A percentile compares a stretch with the other conserved stretches of the same genome.
phyloP scores from a whole-genome alignment of 1,140 invertebrate species.

The Brachionus paranguensis region DNA sequence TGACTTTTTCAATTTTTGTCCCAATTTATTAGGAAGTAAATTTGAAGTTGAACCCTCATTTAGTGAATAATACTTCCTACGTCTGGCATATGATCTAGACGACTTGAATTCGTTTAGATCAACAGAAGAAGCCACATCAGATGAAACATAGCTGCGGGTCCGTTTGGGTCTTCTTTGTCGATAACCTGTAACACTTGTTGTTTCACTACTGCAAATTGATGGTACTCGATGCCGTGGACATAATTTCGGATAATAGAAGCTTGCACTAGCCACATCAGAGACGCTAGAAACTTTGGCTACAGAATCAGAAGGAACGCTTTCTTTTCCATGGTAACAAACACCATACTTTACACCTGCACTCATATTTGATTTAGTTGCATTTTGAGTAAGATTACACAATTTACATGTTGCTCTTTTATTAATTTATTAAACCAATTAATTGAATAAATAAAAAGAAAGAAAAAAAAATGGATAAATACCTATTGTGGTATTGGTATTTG shows the following conservation, averaged over 20 bases:
- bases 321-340: background rate
- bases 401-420: background rate
- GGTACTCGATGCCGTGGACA: conserved; percentile 34
- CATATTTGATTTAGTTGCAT: background rate
- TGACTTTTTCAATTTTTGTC: background rate
- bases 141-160: conserved; percentile 17
- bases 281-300: background rate
- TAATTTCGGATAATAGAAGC: conserved; percentile 12
- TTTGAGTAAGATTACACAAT: background rate
- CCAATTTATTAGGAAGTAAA: background rate
- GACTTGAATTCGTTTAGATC: conserved; percentile 26
- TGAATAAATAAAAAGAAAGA: background rate
- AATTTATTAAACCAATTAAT: background rate
- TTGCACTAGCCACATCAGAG: background rate
- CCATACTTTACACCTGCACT: background rate
- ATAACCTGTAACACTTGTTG: background rate
- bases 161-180: background rate
- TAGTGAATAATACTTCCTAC: background rate
- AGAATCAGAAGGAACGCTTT: background rate
- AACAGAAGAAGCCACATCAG: conserved; percentile 28
- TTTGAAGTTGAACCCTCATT: background rate
- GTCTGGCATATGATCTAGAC: background rate
- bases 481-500: conserved; percentile 22
- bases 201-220: conserved; percentile 36
- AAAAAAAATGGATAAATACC: background rate